A percentile compares a stretch with the other conserved stretches of the same genome.
These are phyloP conservation scores for Apamea anceps DNA, from an alignment of 2,888 invertebrate species.

Conservation along the genomic window DNA sequence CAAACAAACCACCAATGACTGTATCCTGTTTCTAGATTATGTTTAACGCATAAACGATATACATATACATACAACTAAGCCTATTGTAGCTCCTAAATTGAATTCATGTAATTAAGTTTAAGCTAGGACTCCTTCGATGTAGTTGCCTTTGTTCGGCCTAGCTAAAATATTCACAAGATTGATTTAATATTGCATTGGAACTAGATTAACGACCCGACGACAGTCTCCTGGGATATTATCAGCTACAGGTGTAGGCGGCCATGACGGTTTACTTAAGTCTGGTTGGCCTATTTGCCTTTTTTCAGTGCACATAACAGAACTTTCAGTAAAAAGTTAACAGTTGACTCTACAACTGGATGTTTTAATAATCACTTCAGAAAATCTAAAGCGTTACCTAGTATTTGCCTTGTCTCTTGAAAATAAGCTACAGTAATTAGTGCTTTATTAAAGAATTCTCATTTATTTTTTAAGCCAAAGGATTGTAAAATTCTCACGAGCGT, in stretches of 20 bases:
- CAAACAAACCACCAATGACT: constrained; percentile 26
- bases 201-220: constrained; percentile 48
- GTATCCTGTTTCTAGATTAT: constrained; percentile 23
- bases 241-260: constrained; percentile 50
- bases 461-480: constrained; percentile 6
- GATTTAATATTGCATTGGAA: constrained; percentile 47
- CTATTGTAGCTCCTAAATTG: constrained; percentile 22
- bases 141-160: constrained; percentile 30
- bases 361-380: constrained; percentile 18
- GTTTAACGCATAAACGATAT: background rate
- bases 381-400: constrained; percentile 17
- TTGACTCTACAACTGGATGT: constrained; percentile 10
- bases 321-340: background rate
- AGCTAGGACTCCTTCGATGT: constrained; percentile 1
- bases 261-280: constrained; percentile 35
- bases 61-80: constrained; percentile 10
- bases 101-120: constrained; percentile 31
- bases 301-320: constrained; percentile 18
- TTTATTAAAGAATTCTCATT: constrained; percentile 14
- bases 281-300: constrained; percentile 37
- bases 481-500: constrained; percentile 12
- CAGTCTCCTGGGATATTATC: constrained; percentile 46
- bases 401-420: constrained; percentile 8
- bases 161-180: constrained; percentile 40
- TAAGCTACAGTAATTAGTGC: constrained; percentile 33